Evolutionary conservation across 1,140 invertebrate species (phyloP).

Genomic region (Rhynchophorus ferrugineus): DNA sequence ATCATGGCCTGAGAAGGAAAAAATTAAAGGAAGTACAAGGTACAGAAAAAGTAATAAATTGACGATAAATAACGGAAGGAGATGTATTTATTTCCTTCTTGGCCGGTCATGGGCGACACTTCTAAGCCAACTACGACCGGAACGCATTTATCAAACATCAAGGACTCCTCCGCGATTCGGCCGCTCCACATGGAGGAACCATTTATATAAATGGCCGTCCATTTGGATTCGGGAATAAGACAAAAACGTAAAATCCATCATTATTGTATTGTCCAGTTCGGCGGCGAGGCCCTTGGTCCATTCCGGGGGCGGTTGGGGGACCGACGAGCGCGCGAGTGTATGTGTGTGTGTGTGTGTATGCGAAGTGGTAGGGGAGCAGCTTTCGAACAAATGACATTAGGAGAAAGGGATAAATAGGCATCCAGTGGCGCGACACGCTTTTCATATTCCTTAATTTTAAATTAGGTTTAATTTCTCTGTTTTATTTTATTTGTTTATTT

Average conservation of each 20-base stretch:
- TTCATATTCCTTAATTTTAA: too few species aligned
- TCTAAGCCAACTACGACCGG: background rate
- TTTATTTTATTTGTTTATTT: too few species aligned
- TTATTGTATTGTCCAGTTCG: conserved; percentile 20
- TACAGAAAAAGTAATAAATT: too few species aligned
- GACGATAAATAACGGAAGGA: too few species aligned
- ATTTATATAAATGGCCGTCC: conserved; percentile 23
- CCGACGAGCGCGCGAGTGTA: conserved; percentile 11
- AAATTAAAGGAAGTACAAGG: too few species aligned
- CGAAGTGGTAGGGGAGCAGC: conserved; percentile 1
- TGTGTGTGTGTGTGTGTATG: background rate
- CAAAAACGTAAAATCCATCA: conserved; percentile 25
- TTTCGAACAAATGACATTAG: conserved; percentile 22
- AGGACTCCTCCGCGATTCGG: background rate
- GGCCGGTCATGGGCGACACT: background rate
- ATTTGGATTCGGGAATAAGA: conserved; percentile 13
- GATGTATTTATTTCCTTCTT: background rate
- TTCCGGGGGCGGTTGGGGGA: conserved; percentile 11
- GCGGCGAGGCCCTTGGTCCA: conserved; percentile 6
- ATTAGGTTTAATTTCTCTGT: too few species aligned
- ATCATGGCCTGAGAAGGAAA: too few species aligned
- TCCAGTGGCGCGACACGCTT: conserved; percentile 8
- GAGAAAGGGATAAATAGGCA: conserved; percentile 22
- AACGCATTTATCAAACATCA: background rate
- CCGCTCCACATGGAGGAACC: conserved; percentile 14